These are phyloP conservation scores for Alosa alosa DNA, from an alignment of 2,113 vertebrate species.

Conservation along the genomic window DNA sequence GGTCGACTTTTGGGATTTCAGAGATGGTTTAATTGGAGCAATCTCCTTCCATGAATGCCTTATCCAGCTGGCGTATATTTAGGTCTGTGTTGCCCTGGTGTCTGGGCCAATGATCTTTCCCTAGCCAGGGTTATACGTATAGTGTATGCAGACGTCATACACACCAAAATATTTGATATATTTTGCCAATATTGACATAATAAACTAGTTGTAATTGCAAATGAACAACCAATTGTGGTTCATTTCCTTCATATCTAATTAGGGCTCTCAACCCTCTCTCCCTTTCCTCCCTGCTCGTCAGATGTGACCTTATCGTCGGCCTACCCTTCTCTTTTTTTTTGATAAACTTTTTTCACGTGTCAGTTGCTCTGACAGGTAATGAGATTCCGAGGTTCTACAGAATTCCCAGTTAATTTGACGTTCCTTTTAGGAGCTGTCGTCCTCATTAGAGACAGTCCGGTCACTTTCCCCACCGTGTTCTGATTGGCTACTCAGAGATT, in stretches of 20 bases:
- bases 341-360: neutral
- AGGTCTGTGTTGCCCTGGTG: neutral
- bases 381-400: constrained; percentile 44
- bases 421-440: constrained; percentile 51
- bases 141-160: neutral
- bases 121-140: neutral
- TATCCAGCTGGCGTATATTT: neutral
- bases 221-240: neutral
- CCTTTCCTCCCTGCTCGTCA: neutral
- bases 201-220: neutral
- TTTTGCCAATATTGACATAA: neutral
- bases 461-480: constrained; percentile 31
- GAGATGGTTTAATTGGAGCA: neutral
- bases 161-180: neutral
- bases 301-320: constrained; percentile 16
- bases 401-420: constrained; percentile 55
- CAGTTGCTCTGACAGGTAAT: constrained; percentile 27
- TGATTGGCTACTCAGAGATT: constrained; percentile 47
- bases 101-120: neutral
- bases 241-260: neutral
- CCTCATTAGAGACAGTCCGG: constrained; percentile 59
- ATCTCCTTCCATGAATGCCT: neutral
- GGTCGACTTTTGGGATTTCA: neutral
- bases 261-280: neutral
- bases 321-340: constrained; percentile 21